Conservation (phyloP, 2,113 vertebrate species). For the Apeltes quadracus region DNA sequence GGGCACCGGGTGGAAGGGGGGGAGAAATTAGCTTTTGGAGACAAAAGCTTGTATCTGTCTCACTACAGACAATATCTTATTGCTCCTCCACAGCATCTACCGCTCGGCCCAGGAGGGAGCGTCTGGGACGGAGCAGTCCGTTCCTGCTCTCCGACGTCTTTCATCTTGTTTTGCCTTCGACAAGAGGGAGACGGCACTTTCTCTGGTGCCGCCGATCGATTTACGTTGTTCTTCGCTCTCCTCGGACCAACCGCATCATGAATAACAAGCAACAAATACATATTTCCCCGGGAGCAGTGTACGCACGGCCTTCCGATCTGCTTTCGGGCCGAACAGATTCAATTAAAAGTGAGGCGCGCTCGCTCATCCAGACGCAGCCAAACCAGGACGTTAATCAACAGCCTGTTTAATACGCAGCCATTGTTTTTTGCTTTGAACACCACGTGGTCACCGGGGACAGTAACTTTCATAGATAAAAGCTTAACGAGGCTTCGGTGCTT, state of each 20-base stretch:
- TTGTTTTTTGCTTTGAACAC: conserved; percentile 42
- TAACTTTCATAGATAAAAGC: conserved; percentile 34
- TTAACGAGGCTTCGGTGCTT: conserved; percentile 36
- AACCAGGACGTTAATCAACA: conserved; percentile 49
- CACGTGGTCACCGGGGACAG: conserved; percentile 28
- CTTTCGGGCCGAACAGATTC: conserved; percentile 33
- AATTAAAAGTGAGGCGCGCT: conserved; percentile 38
- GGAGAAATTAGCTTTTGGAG: conserved; percentile 29
- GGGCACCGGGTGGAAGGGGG: neutral
- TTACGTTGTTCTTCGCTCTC: neutral
- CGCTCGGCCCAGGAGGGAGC: conserved; percentile 13
- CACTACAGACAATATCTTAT: neutral
- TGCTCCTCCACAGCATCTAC: conserved; percentile 16
- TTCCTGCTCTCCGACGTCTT: conserved; percentile 2
- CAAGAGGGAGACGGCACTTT: conserved; percentile 8
- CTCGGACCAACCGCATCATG: neutral
- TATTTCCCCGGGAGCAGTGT: neutral
- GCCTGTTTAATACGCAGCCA: conserved; percentile 34
- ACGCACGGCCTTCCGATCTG: neutral
- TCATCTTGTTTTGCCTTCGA: conserved; percentile 21
- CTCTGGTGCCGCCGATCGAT: neutral
- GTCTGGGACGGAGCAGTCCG: conserved; percentile 21
- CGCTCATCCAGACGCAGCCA: conserved; percentile 22
- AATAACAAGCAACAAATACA: neutral
- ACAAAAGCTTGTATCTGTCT: conserved; percentile 21